Evolutionary conservation across 2,797 vertebrate genomes (phyloP), one percentile per base, ranked within the genome.

Genomic region (Tadarida brasiliensis): DNA sequence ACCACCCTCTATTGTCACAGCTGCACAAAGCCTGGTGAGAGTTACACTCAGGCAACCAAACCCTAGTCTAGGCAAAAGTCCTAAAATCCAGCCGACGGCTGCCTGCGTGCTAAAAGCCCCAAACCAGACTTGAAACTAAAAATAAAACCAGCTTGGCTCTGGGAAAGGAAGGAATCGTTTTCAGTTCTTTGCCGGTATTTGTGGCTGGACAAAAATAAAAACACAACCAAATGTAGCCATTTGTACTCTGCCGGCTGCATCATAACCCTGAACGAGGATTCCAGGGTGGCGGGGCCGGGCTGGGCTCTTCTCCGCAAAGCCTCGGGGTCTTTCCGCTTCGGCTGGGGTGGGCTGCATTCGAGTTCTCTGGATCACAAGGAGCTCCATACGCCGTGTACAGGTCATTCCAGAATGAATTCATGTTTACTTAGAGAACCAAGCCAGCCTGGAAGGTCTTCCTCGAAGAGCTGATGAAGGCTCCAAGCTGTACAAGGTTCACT

Each of bases 191-290:
- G 88, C 90, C 0, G 14, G 94, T 92, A 93, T 97, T 97, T 97
- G 95, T 71, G 91, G 95, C 96, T 57, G 88, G 91, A 95, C 92
- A 91, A 91, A 97, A 97, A 98, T 95, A 97, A 97, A 91, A 97
- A 97, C 78, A 93, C 74, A 90, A 95, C 94, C 94, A 87, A 95
- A 97, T 97, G 92, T 94, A 96, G 97, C 82, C 93, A 87, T 59
- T 90, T 89, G 91, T 91, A 93, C 6, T 39, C 65, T 95, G 92
- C 77, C 67, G 87, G 87, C 51, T 65, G 61, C 63, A 95, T 93
- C 16, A 28, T 39, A 16, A n/a, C 4, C 61, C 74, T 71, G 83
- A 91, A 71, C n/a, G 54, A 91, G 76, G 7, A 67, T 93, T 95
- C 87, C 87, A 70, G 51, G 91, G 91, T 0, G 2, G 63, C 49